These are phyloP conservation scores for Meganola albula DNA, from an alignment of 2,888 invertebrate genomes.

Conservation along the genomic window DNA sequence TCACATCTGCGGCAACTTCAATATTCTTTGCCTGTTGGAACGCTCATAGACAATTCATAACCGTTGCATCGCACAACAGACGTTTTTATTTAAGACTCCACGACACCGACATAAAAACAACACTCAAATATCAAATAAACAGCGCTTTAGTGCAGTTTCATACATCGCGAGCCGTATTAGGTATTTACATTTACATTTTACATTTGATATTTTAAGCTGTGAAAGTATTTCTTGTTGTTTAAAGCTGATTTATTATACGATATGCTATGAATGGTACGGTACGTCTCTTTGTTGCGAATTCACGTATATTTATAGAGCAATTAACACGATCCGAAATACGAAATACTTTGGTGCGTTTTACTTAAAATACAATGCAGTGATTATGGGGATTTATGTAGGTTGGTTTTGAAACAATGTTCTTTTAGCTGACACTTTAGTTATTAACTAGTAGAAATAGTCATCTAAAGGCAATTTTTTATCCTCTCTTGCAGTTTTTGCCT, in stretches of 20 bases:
- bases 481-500: too few relatives aligned
- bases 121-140: conserved; percentile 69
- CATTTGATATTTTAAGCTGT: conserved; percentile 73
- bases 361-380: conserved; percentile 48
- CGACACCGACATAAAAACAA: conserved; percentile 69
- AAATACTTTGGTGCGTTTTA: conserved; percentile 51
- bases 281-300: conserved; percentile 61
- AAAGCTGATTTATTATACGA: conserved; percentile 61
- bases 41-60: conserved; percentile 70
- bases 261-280: conserved; percentile 45
- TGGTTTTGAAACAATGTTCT: conserved; percentile 2
- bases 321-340: conserved; percentile 58
- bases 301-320: conserved; percentile 67
- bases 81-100: conserved; percentile 67
- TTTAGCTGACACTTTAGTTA: not conserved
- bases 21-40: conserved; percentile 42
- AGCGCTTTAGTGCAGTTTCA: conserved; percentile 61
- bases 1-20: conserved; percentile 30
- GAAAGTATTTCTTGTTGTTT: conserved; percentile 61
- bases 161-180: conserved; percentile 65
- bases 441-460: too few relatives aligned
- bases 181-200: conserved; percentile 74
- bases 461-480: too few relatives aligned
- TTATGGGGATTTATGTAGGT: conserved; percentile 37
- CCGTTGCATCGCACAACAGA: conserved; percentile 52